Percentiles rank a stretch among this genome's conserved stretches.
Conservation (phyloP, 2,113 vertebrate species). For the Channa argus region DNA sequence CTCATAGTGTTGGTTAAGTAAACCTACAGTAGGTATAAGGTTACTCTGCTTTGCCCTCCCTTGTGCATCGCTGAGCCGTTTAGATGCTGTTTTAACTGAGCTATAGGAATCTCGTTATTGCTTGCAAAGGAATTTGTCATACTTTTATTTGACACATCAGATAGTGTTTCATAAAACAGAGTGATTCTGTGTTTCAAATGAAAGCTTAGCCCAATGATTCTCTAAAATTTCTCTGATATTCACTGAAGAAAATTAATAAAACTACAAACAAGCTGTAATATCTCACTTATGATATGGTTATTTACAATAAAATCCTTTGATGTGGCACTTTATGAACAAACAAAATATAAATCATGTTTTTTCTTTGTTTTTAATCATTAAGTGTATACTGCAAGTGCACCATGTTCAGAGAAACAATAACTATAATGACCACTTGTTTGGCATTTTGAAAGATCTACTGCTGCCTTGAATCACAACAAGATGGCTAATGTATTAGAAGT, state of each 20-base stretch:
- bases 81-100: constrained; percentile 53
- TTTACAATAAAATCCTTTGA: not conserved
- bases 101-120: constrained; percentile 51
- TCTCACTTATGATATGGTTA: not conserved
- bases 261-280: not conserved
- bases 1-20: constrained; percentile 63
- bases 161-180: not conserved
- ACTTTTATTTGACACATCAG: constrained; percentile 37
- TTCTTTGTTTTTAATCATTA: constrained; percentile 2
- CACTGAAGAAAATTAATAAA: not conserved
- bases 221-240: not conserved
- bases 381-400: not conserved
- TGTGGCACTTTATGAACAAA: not conserved
- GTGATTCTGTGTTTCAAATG: too few species aligned
- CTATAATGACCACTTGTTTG: constrained; percentile 63
- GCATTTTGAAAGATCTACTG: constrained; percentile 67
- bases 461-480: constrained; percentile 64
- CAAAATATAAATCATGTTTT: not conserved
- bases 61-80: constrained; percentile 43
- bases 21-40: constrained; percentile 62
- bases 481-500: constrained; percentile 74
- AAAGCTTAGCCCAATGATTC: too few species aligned
- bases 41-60: constrained; percentile 45
- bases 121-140: constrained; percentile 32
- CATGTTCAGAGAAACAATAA: constrained; percentile 65